A percentile compares a stretch with the other conserved stretches of the same genome.
phyloP scores from a whole-genome alignment of 2,113 vertebrate species.

The Ciconia maguari region DNA sequence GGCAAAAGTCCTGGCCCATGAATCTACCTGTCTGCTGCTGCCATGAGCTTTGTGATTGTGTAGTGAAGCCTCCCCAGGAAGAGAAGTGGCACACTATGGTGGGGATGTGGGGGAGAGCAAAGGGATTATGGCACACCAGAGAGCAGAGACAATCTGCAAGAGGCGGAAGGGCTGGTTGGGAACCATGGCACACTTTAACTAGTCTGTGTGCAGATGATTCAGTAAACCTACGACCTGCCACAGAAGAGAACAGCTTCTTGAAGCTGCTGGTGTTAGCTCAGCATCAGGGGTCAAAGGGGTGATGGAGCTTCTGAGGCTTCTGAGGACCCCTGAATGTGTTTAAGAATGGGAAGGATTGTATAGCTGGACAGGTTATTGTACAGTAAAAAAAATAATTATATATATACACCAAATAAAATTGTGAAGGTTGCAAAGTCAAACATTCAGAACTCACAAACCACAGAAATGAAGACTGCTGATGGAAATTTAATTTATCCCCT shows the following conservation, averaged over 20 bases:
- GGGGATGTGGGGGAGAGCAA: not conserved
- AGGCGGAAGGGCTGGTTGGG: not conserved
- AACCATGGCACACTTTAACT: not conserved
- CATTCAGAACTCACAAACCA: not conserved
- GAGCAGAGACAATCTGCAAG: not conserved
- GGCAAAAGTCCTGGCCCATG: not conserved
- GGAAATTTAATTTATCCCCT: not conserved
- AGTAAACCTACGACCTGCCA: not conserved
- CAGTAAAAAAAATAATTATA: not conserved
- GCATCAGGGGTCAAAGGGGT: not conserved
- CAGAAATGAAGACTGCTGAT: not conserved
- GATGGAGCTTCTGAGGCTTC: not conserved
- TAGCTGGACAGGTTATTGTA: not conserved
- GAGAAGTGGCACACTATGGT: not conserved
- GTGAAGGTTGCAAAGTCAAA: not conserved
- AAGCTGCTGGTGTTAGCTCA: not conserved
- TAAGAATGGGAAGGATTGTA: not conserved
- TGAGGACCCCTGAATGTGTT: not conserved
- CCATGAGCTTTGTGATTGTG: not conserved
- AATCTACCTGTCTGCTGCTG: not conserved
- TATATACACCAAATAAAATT: not conserved
- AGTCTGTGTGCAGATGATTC: not conserved
- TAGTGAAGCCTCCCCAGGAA: not conserved
- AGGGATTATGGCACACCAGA: not conserved
- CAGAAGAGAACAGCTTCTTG: not conserved